Base-by-base conservation (phyloP, 2,888 invertebrate species). In the Idaea aversata region DNA sequence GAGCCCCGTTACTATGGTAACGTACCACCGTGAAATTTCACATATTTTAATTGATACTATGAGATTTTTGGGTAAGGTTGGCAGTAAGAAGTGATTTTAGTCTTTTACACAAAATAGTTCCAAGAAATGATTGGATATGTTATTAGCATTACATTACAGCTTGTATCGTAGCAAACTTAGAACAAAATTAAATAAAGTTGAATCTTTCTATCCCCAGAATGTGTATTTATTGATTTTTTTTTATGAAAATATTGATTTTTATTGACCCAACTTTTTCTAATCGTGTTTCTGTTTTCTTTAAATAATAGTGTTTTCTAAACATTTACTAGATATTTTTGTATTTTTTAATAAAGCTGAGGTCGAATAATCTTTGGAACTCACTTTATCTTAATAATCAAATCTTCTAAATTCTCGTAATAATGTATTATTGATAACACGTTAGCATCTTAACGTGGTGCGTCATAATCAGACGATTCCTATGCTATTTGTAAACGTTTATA, bases 301-400 rank as follows among this genome's bases (percentile, higher is more conserved):
- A 1, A 25, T 25, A n/a, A n/a, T n/a, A n/a, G n/a, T n/a, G n/a
- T n/a, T n/a, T n/a, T n/a, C n/a, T n/a, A n/a, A n/a, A 25, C 25
- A 25, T 25, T 2, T 25, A 25, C 25, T 25, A 2, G 25, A 2
- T 25, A 2, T 25, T 25, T 25, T 25, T 25, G 25, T 25, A 47
- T 47, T 7, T 5, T 47, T 7, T 7, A 47, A 13, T 7, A 10
- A 47, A 47, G 61, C 61, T 16, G 38, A 25, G 61, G 59, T 61
- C 25, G 15, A 36, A n/a, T 36, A 13, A 35, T 16, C 60, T 59
- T 60, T 61, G 57, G 61, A 65, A 63, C 65, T 61, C 35, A 47
- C 10, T 25, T 25, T 3, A 25, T 25, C 25, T 2, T 13, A 47
- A 10, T 47, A 47, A 47, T 47, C 4, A 47, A 47, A 47, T 47